A percentile compares a stretch with the other conserved stretches of the same genome.
phyloP scores from a whole-genome alignment of 1,140 invertebrate species.

The Hormaphis cornu region DNA sequence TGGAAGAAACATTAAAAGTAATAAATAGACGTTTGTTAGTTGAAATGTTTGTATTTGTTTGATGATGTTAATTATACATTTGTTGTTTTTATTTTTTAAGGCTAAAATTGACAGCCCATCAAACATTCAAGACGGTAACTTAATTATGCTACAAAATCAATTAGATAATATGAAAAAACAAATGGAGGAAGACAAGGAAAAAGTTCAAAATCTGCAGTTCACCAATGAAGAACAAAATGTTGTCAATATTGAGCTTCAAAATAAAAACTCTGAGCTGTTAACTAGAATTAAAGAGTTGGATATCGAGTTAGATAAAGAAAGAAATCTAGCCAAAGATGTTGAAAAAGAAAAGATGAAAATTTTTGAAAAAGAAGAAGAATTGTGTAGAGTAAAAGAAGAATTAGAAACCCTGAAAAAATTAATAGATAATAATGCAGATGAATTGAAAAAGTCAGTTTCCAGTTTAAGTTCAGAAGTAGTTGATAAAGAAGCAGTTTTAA shows the following conservation, averaged over 20 bases:
- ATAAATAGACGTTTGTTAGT: not conserved
- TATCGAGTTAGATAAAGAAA: constrained; percentile 6
- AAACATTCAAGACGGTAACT: not conserved
- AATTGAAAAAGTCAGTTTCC: constrained; percentile 20
- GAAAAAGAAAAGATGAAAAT: constrained; percentile 24
- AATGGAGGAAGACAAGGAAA: constrained; percentile 22
- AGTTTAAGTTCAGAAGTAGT: constrained; percentile 24
- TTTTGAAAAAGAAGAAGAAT: constrained; percentile 29
- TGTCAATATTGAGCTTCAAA: constrained; percentile 8
- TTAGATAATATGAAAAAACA: constrained; percentile 1
- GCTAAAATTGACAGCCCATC: not conserved
- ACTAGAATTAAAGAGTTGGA: constrained; percentile 19
- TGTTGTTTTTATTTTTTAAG: not conserved
- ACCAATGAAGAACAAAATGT: constrained; percentile 27
- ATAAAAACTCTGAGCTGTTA: constrained; percentile 19
- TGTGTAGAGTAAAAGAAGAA: constrained; percentile 19
- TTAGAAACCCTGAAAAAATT: constrained; percentile 20
- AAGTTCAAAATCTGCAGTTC: constrained; percentile 16
- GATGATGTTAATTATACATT: not conserved
- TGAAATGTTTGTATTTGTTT: not conserved
- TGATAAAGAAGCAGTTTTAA: constrained; percentile 9
- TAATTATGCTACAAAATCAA: not conserved
- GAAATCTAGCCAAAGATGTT: constrained; percentile 21
- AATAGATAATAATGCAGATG: constrained; percentile 16
- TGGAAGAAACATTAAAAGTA: constrained; percentile 18